Evolutionary conservation across 2,888 invertebrate genomes (phyloP), one percentile per base, ranked within the genome.

Genomic region (Deilephila elpenor): DNA sequence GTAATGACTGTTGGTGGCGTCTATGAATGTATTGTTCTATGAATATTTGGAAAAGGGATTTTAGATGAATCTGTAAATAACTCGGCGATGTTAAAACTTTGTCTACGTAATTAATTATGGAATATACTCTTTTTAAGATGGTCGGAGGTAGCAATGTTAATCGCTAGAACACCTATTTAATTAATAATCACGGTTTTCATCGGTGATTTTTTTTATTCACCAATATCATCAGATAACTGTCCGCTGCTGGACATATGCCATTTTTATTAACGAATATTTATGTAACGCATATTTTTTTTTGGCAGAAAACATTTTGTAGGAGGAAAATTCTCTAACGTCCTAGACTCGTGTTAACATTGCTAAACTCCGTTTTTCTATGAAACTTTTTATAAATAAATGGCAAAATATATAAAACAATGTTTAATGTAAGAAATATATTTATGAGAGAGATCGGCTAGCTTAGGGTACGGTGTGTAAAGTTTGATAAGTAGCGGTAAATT

Each of bases 381-480:
- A 51, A 44, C 44, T 67, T 67, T 67, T 67, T 67, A 67, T 67
- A 67, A 67, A n/a, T 67, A 67, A 67, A 67, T 67, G 25, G 20
- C 17, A 67, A 67, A 67, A 67, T 67, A 67, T 67, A 67, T 67
- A 44, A 67, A 67, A 67, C 67, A 67, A 51, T 51, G 67, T 67
- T 67, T 67, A 51, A 51, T 51, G 25, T 67, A 67, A 67, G 67
- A 67, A 67, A 67, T 44, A 67, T 67, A 51, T 67, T 51, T 67
- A 67, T 67, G 51, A 37, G 25, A 67, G 14, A 6, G 44, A 44
- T 56, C 59, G 64, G 61, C 5, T n/a, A n/a, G 56, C 7, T 59
- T 76, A 64, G 73, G 74, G 73, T 77, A 75, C 71, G 75, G 71
- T 25, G 20, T 44, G 67, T 44, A 25, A 67, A 51, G 44, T 44